Percentiles rank a stretch among this genome's conserved stretches.
phyloP scores from a whole-genome alignment of 2,888 invertebrate genomes.

The Heliconius aoede region DNA sequence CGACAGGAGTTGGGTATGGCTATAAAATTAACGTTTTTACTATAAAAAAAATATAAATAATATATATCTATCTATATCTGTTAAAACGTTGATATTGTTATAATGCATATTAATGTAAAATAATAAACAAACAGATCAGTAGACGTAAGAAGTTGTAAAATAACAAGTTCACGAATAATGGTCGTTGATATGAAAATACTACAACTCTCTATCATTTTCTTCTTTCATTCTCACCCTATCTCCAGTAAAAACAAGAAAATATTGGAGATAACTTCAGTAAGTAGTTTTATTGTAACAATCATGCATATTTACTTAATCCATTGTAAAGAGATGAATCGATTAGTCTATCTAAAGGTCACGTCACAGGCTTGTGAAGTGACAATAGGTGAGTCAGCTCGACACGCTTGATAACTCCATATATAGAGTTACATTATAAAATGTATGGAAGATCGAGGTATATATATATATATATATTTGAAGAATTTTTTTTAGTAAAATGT shows the following conservation, averaged over 20 bases:
- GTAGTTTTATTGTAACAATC: background rate
- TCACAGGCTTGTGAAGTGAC: constrained; percentile 19
- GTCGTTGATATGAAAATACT: no score
- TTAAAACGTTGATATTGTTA: no score
- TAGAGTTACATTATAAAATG: background rate
- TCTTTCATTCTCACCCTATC: no score
- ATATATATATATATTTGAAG: background rate
- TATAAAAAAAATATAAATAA: no score
- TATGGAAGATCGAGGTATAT: background rate
- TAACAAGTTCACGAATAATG: no score
- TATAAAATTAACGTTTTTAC: background rate
- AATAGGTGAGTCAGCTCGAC: constrained; percentile 14
- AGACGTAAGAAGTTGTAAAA: no score
- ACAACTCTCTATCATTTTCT: no score
- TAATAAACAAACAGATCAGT: background rate
- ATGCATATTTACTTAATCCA: background rate
- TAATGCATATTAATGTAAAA: no score
- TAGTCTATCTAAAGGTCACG: constrained; percentile 20
- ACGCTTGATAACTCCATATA: background rate
- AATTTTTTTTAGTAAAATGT: no score
- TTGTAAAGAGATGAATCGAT: constrained; percentile 20
- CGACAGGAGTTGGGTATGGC: background rate
- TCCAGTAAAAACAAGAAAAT: background rate
- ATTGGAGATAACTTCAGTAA: background rate
- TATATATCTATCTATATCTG: no score